These are phyloP conservation scores for Gastrophryne carolinensis DNA, from an alignment of 2,797 vertebrate species.

Conservation along the genomic window DNA sequence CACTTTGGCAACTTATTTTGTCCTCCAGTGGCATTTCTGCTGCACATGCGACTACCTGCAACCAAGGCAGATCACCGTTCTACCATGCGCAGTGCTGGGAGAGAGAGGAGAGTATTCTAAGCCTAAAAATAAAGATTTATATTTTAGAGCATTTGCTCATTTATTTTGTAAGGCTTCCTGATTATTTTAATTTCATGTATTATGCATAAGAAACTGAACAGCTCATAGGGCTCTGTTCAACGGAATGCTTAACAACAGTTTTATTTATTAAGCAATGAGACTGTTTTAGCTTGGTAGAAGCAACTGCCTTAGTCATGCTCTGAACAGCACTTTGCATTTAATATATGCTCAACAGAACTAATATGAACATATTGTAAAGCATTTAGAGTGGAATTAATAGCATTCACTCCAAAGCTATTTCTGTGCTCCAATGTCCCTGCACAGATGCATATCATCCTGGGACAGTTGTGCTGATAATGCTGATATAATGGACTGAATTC, in stretches of 20 bases:
- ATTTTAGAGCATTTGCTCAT: not conserved
- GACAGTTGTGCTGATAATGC: conserved; percentile 45
- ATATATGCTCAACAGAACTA: conserved; percentile 2
- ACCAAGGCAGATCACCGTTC: no score
- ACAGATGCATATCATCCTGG: conserved; percentile 34
- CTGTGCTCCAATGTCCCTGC: conserved; percentile 19
- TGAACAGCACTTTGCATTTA: conserved; percentile 12
- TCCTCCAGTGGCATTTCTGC: no score
- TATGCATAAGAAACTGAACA: not conserved
- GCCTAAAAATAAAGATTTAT: not conserved
- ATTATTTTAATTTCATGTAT: not conserved
- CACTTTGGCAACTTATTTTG: no score
- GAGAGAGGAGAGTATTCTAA: no score
- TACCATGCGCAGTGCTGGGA: no score
- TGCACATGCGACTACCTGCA: no score
- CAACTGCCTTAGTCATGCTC: not conserved
- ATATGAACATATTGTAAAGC: conserved; percentile 24
- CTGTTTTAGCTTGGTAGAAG: not conserved
- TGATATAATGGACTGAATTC: conserved; percentile 44
- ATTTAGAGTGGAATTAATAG: conserved; percentile 28
- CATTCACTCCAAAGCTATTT: conserved; percentile 18
- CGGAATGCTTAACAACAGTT: conserved; percentile 1
- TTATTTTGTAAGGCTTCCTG: not conserved
- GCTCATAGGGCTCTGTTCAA: not conserved
- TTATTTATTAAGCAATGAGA: conserved; percentile 5